Percentiles rank a stretch among this genome's conserved stretches.
Conservation (phyloP, 2,797 vertebrate genomes). For the Gastrophryne carolinensis region DNA sequence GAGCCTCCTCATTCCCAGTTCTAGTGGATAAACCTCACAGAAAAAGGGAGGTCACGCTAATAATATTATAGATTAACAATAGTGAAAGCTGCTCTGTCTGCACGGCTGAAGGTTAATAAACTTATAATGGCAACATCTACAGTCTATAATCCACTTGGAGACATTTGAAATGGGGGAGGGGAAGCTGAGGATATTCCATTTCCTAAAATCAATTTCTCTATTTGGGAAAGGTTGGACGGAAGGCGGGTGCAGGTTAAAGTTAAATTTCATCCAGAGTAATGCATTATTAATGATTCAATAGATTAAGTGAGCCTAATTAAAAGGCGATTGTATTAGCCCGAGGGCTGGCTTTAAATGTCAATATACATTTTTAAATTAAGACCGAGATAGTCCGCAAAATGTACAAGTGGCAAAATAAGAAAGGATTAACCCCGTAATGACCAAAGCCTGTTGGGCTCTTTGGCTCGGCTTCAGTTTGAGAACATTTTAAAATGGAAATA, state of each 20-base stretch:
- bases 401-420: background rate
- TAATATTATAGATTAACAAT: constrained; percentile 38
- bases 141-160: constrained; percentile 24
- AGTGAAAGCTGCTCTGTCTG: background rate
- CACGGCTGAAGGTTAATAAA: constrained; percentile 39
- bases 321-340: background rate
- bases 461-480: too few relatives aligned
- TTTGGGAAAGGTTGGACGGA: constrained; percentile 18
- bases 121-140: constrained; percentile 32
- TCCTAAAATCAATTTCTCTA: constrained; percentile 12
- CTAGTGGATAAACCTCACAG: too few relatives aligned
- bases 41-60: constrained; percentile 27
- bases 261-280: constrained; percentile 24
- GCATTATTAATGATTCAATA: constrained; percentile 24
- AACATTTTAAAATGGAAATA: too few relatives aligned
- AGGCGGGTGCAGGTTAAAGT: background rate
- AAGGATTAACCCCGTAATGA: too few relatives aligned
- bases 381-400: background rate
- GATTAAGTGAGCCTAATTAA: constrained; percentile 21
- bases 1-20: too few relatives aligned
- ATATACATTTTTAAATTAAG: constrained; percentile 6
- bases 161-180: constrained; percentile 3
- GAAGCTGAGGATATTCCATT: constrained; percentile 13
- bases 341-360: constrained; percentile 28
- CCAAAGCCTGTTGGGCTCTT: too few relatives aligned